Evolutionary conservation across 2,888 invertebrate species (phyloP).

Genomic region (Linnaemya tessellans): DNA sequence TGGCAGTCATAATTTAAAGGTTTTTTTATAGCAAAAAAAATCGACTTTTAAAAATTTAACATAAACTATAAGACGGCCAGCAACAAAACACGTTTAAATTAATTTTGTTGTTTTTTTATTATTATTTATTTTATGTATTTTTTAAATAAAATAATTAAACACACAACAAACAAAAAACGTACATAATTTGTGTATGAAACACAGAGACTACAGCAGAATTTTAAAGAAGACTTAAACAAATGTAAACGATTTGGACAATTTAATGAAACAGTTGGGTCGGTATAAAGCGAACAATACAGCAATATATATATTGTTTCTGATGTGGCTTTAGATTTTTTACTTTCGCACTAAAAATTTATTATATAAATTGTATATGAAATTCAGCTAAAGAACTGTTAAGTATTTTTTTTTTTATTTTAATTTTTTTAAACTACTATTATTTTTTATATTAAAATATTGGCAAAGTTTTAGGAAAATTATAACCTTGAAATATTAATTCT

Average conservation of each 20-base stretch:
- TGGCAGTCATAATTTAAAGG: slow-evolving; percentile 66
- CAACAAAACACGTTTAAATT: slow-evolving; percentile 67
- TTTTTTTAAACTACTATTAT: too few relatives aligned
- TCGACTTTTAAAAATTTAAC: slow-evolving; percentile 48
- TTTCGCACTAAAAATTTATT: too few relatives aligned
- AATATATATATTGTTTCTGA: background rate
- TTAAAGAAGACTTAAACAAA: slow-evolving; percentile 30
- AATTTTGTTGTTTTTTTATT: slow-evolving; percentile 51
- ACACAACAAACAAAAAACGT: slow-evolving; percentile 48
- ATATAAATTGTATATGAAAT: too few relatives aligned
- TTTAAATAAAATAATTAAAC: slow-evolving; percentile 47
- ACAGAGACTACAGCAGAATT: slow-evolving; percentile 42
- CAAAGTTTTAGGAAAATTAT: too few relatives aligned
- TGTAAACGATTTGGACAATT: slow-evolving; percentile 18
- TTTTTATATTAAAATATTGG: too few relatives aligned
- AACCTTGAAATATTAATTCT: too few relatives aligned
- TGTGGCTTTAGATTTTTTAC: too few relatives aligned
- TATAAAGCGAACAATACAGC: background rate
- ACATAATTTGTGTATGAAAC: slow-evolving; percentile 62
- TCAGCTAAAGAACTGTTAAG: too few relatives aligned
- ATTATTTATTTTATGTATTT: slow-evolving; percentile 21
- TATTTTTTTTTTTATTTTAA: too few relatives aligned
- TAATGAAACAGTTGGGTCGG: background rate
- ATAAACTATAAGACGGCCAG: slow-evolving; percentile 7
- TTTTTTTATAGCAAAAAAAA: slow-evolving; percentile 38